phyloP scores from a whole-genome alignment of 2,113 vertebrate genomes.

The Ia io region DNA sequence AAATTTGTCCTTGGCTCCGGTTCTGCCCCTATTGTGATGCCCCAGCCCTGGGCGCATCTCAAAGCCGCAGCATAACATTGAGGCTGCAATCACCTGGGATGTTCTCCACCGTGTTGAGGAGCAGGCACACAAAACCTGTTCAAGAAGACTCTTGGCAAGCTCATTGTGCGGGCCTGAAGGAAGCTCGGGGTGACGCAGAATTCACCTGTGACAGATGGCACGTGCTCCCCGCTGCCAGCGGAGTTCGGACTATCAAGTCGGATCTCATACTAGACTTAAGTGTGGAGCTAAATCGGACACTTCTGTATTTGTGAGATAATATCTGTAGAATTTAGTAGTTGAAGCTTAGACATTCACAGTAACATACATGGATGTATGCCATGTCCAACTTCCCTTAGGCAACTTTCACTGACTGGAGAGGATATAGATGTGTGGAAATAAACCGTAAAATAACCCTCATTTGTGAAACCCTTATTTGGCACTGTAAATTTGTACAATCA shows the following conservation, averaged over 20 bases:
- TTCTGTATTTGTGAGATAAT: conserved; percentile 32
- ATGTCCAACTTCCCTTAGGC: neutral
- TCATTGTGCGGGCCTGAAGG: neutral
- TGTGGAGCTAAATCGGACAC: neutral
- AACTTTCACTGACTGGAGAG: neutral
- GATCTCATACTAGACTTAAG: neutral
- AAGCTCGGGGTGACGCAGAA: neutral
- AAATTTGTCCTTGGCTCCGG: neutral
- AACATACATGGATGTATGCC: neutral
- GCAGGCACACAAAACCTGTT: neutral
- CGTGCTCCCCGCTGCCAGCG: too few species aligned
- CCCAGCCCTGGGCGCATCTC: neutral
- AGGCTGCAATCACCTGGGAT: neutral
- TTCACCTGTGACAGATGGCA: neutral
- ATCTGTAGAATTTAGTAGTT: neutral
- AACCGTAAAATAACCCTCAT: neutral
- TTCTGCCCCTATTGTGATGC: neutral
- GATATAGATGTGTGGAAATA: neutral
- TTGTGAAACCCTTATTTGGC: neutral
- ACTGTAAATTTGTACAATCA: neutral
- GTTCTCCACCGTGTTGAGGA: neutral
- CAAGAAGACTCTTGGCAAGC: neutral
- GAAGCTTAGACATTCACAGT: neutral
- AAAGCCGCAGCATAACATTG: neutral
- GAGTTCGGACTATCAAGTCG: neutral